Percentiles rank a stretch among this genome's conserved stretches.
phyloP scores from a whole-genome alignment of 64 coral and sea anemone genomes.

The Pocillopora verrucosa region DNA sequence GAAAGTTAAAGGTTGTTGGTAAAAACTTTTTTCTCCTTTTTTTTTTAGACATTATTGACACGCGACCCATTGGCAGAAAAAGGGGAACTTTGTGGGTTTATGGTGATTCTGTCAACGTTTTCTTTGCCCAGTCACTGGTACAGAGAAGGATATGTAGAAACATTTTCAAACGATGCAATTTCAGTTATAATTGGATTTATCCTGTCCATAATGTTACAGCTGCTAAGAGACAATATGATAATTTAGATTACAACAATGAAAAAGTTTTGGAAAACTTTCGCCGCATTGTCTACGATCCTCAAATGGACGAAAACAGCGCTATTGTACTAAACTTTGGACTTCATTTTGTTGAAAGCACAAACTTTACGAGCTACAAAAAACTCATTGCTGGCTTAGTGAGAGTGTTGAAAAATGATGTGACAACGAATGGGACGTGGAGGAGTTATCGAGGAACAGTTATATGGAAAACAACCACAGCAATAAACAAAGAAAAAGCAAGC shows the following conservation, averaged over 20 bases:
- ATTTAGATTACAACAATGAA: conserved; percentile 70
- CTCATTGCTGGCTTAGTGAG: conserved; percentile 64
- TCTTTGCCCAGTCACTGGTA: conserved; percentile 76
- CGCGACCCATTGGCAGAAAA: neutral
- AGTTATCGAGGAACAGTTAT: conserved; percentile 55
- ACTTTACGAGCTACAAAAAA: conserved; percentile 81
- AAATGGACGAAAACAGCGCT: conserved; percentile 56
- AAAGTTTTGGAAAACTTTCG: conserved; percentile 65
- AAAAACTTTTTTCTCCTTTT: neutral
- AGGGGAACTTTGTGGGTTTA: conserved; percentile 65
- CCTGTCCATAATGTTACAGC: conserved; percentile 74
- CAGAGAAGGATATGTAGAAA: conserved; percentile 55
- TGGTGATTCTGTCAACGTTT: conserved; percentile 75
- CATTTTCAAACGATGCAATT: conserved; percentile 63
- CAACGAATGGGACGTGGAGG: neutral
- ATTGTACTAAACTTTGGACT: conserved; percentile 85
- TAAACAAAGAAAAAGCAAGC: conserved; percentile 81
- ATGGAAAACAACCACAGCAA: conserved; percentile 89
- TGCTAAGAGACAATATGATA: conserved; percentile 55
- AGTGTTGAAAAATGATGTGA: conserved; percentile 41
- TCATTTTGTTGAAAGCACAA: conserved; percentile 88
- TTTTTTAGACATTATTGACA: neutral
- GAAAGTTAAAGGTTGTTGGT: too few relatives aligned
- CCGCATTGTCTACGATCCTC: conserved; percentile 20
- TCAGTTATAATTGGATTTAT: conserved; percentile 90